phyloP scores from a whole-genome alignment of 2,888 invertebrate species.

The Bombylius discolor region DNA sequence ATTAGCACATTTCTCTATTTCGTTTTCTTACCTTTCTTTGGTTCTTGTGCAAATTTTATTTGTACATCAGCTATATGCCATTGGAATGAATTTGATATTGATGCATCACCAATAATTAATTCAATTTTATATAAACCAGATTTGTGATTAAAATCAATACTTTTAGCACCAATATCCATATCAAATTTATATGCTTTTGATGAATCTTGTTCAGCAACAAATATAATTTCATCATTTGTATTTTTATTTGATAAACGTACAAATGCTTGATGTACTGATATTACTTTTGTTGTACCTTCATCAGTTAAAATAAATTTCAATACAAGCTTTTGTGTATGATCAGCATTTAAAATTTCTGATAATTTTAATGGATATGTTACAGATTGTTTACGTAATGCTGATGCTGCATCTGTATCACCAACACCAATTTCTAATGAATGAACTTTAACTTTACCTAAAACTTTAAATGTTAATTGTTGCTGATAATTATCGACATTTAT shows the following conservation, averaged over 20 bases:
- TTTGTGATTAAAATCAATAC: slow-evolving; percentile 60
- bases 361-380: slow-evolving; percentile 62
- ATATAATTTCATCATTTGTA: slow-evolving; percentile 73
- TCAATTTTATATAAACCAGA: slow-evolving; percentile 72
- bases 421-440: slow-evolving; percentile 74
- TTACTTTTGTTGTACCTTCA: slow-evolving; percentile 49
- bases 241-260: slow-evolving; percentile 57
- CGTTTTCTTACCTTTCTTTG: slow-evolving; percentile 23
- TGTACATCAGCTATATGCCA: slow-evolving; percentile 73
- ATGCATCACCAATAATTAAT: slow-evolving; percentile 81
- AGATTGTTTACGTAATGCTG: slow-evolving; percentile 63
- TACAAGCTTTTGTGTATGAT: slow-evolving; percentile 77
- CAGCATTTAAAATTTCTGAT: slow-evolving; percentile 58
- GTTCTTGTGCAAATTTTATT: slow-evolving; percentile 52
- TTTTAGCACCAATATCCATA: slow-evolving; percentile 70
- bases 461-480: slow-evolving; percentile 49
- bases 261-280: slow-evolving; percentile 77
- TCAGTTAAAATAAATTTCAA: slow-evolving; percentile 70
- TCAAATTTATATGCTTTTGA: slow-evolving; percentile 76
- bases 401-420: slow-evolving; percentile 80
- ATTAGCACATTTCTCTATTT: neutral
- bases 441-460: slow-evolving; percentile 63
- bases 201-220: slow-evolving; percentile 80
- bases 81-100: slow-evolving; percentile 75
- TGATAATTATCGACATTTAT: slow-evolving; percentile 55